Evolutionary conservation across 1,140 invertebrate genomes (phyloP).

Genomic region (Mesaphorura yosii): DNA sequence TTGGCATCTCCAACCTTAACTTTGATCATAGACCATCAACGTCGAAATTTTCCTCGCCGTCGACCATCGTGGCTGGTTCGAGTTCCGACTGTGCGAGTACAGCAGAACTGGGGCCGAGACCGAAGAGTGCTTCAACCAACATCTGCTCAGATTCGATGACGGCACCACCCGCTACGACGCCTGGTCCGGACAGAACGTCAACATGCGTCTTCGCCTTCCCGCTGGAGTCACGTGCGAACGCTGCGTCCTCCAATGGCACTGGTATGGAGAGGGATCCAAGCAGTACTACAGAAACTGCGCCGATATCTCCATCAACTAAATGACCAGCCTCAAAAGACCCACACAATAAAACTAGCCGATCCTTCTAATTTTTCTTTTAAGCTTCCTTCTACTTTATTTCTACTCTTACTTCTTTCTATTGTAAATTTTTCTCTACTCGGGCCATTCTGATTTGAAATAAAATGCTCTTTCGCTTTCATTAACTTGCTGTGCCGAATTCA

Average conservation of each 20-base stretch:
- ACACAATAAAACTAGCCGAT: too few species aligned
- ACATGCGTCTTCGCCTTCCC: conserved; percentile 20
- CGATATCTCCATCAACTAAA: conserved; percentile 34
- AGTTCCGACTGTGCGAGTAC: conserved; percentile 37
- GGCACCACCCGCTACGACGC: conserved; percentile 38
- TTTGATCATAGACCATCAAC: conserved; percentile 25
- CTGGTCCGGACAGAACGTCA: background rate
- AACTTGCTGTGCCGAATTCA: too few species aligned
- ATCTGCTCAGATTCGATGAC: conserved; percentile 24
- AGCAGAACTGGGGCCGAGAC: conserved; percentile 31
- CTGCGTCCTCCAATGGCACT: conserved; percentile 32
- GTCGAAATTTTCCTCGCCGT: conserved; percentile 38
- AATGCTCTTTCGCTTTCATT: too few species aligned
- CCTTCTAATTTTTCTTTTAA: too few species aligned
- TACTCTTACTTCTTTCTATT: too few species aligned
- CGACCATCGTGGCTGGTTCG: conserved; percentile 40
- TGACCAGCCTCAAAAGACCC: too few species aligned
- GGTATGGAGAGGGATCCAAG: conserved; percentile 36
- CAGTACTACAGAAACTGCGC: conserved; percentile 41
- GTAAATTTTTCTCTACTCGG: too few species aligned
- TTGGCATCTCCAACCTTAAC: background rate
- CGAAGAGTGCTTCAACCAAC: conserved; percentile 36
- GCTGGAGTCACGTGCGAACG: conserved; percentile 23
- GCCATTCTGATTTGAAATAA: too few species aligned
- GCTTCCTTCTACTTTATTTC: too few species aligned